Conservation (phyloP, 2,797 vertebrate species). For the Anolis apletophallus region DNA sequence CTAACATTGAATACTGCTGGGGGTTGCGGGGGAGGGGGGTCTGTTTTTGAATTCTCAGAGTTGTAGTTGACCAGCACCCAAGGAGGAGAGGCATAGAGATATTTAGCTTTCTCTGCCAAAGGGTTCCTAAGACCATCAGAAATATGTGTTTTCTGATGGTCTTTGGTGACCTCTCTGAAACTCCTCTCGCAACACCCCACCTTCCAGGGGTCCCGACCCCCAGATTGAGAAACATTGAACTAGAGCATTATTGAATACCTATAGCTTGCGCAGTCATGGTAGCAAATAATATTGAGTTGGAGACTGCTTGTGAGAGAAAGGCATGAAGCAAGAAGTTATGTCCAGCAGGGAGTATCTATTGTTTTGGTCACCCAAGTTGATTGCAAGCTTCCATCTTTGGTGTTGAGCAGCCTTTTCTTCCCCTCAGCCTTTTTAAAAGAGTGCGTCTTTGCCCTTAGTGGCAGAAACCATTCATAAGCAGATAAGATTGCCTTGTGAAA, state of each 20-base stretch:
- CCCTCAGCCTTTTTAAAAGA: slow-evolving; percentile 1
- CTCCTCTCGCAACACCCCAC: too few relatives aligned
- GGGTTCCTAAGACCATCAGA: too few relatives aligned
- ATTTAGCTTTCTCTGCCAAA: too few relatives aligned
- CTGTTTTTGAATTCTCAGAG: too few relatives aligned
- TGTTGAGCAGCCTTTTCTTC: slow-evolving; percentile 11
- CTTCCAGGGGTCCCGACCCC: too few relatives aligned
- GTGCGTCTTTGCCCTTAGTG: slow-evolving; percentile 47
- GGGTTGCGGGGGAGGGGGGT: too few relatives aligned
- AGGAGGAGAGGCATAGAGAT: too few relatives aligned
- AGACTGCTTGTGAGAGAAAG: background rate
- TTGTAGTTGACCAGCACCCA: too few relatives aligned
- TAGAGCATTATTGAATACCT: background rate
- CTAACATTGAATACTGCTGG: too few relatives aligned
- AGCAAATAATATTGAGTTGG: background rate
- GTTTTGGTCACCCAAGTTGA: background rate
- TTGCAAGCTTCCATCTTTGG: background rate
- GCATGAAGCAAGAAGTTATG: background rate
- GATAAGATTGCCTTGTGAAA: background rate
- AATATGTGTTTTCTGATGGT: too few relatives aligned
- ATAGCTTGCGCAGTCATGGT: background rate
- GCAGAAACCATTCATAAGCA: slow-evolving; percentile 48
- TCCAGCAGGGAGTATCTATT: background rate
- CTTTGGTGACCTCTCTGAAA: too few relatives aligned
- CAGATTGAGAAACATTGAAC: too few relatives aligned